Base-by-base conservation (phyloP, 1,140 invertebrate genomes). In the Drosophila kurseongensis region DNA sequence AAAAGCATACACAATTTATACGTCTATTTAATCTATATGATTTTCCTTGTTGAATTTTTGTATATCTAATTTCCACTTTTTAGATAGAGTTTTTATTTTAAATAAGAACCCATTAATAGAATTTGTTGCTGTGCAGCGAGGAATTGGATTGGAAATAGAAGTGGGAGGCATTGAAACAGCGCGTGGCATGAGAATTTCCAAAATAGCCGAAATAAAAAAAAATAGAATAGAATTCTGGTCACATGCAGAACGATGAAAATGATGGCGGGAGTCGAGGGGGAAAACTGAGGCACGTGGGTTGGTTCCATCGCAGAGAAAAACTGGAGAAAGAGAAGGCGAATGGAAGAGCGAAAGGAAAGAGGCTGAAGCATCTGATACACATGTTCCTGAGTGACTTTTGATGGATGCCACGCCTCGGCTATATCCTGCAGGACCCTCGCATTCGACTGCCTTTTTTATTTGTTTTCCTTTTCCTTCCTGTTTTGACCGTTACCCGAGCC, bases 121-220 rank as follows among this genome's bases (percentile, higher is more conserved):
- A 36, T 44, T 36, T 44, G 3, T 44, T n/a, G 35, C 65, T 9
- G 68, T 74, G 71, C 41, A 45, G 16, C 10, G 23, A 50, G 10
- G 32, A 45, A 48, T 38, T 35, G 48, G 44, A 23, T 42, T 50
- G 42, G 12, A 51, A 65, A 51, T 52, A 44, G 10, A 18, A 44
- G 65, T 68, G 66, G 62, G 71, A 50, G 73, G 55, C 65, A 38
- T 69, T 51, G 62, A n/a, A 79, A 13, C 60, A 65, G 83, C 83
- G 83, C 83, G 83, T 86, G 83, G 76, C 83, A 74, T 68, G 47
- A 78, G 67, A 60, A 78, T 81, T 85, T 85, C 82, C 82, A 85
- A 79, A 68, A 68, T 68, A 68, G 63, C 36, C 60, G 35, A 61
- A 62, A 74, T 72, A 32, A 55, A 72, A 63, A 75, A 66, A 27